These are phyloP conservation scores for Eleutherodactylus coqui DNA, from an alignment of 2,797 vertebrate genomes.

Conservation along the genomic window DNA sequence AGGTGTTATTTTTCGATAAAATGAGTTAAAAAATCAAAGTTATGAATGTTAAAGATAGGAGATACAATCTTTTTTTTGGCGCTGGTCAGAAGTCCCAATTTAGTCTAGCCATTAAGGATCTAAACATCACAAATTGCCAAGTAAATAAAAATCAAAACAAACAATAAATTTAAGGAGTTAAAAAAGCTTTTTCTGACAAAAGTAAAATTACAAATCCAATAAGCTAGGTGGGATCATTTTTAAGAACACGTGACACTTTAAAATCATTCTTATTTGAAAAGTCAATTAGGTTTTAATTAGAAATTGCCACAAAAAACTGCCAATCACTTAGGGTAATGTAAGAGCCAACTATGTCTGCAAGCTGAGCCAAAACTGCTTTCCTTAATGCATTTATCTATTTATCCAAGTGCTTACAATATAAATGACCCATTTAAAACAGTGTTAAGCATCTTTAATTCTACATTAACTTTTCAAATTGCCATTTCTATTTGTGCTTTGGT, in stretches of 20 bases:
- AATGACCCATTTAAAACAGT: conserved; percentile 41
- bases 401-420: conserved; percentile 51
- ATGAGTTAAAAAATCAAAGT: too few species aligned
- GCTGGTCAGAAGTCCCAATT: too few species aligned
- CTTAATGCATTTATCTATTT: conserved; percentile 52
- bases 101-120: too few species aligned
- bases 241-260: neutral
- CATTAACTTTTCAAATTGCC: conserved; percentile 49
- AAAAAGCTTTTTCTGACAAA: too few species aligned
- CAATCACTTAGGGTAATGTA: conserved; percentile 35
- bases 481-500: conserved; percentile 10
- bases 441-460: conserved; percentile 55
- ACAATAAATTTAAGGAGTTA: too few species aligned
- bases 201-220: neutral
- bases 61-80: too few species aligned
- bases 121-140: too few species aligned
- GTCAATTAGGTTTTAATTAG: conserved; percentile 43
- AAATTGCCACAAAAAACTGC: conserved; percentile 41
- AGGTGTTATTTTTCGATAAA: too few species aligned
- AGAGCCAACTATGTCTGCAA: conserved; percentile 29
- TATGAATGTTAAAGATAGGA: too few species aligned
- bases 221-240: neutral
- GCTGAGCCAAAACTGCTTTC: conserved; percentile 44
- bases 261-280: conserved; percentile 41
- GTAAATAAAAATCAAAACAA: too few species aligned